Conservation (phyloP, 2,888 invertebrate species). For the Harpalus rufipes region DNA sequence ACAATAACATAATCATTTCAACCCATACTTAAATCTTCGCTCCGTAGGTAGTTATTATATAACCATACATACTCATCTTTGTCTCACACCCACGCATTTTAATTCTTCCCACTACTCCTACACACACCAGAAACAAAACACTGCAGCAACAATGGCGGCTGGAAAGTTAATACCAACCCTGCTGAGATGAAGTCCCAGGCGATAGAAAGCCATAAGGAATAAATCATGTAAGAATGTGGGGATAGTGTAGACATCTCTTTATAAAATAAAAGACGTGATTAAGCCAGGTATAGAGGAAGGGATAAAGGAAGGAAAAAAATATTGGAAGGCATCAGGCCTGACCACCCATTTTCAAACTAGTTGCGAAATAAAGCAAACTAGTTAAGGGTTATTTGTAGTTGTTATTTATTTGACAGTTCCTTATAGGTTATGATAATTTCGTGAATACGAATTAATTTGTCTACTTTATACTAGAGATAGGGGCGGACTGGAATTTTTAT, state of each 20-base stretch:
- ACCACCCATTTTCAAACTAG: conserved; percentile 34
- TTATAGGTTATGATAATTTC: background rate
- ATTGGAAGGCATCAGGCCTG: conserved; percentile 3
- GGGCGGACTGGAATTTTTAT: no score
- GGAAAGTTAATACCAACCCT: conserved; percentile 46
- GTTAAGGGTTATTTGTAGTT: background rate
- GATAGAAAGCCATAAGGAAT: background rate
- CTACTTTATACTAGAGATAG: no score
- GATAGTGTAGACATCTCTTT: conserved; percentile 29
- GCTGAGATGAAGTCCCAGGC: conserved; percentile 22
- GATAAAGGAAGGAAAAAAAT: background rate
- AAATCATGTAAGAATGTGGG: conserved; percentile 28
- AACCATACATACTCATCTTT: conserved; percentile 45
- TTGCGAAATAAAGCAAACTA: background rate
- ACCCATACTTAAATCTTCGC: conserved; percentile 43
- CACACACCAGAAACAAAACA: conserved; percentile 22
- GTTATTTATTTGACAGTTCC: background rate
- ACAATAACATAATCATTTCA: conserved; percentile 53
- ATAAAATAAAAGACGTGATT: conserved; percentile 46
- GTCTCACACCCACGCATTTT: conserved; percentile 46
- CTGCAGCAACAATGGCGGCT: conserved; percentile 36
- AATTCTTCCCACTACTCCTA: conserved; percentile 49
- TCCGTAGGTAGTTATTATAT: conserved; percentile 52
- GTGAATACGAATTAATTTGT: background rate
- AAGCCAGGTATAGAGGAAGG: conserved; percentile 2